Evolutionary conservation across 30 jellyfish, hydroid and myxozoan species (phyloP).

Genomic region (Cassiopea xamachana): DNA sequence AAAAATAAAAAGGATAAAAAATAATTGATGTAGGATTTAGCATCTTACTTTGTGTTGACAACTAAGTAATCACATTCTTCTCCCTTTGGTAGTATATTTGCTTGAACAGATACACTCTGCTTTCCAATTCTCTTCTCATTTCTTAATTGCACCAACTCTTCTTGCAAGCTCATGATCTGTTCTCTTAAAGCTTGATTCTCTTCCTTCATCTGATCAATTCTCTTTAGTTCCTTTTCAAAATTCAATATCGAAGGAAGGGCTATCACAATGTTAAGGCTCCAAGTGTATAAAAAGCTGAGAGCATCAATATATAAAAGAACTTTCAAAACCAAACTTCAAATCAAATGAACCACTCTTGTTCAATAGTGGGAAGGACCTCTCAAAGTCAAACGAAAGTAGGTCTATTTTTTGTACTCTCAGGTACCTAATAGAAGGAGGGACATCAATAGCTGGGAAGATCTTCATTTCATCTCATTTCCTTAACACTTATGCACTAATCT

Average conservation of each 20-base stretch:
- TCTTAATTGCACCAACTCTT: conserved; percentile 61
- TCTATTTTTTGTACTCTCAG: no score
- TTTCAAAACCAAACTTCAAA: not conserved
- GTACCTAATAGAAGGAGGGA: no score
- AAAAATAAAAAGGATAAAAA: not conserved
- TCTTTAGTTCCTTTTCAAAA: conserved; percentile 82
- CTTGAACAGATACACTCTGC: conserved; percentile 68
- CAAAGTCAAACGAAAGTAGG: no score
- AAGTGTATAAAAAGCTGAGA: not conserved
- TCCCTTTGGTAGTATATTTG: conserved; percentile 44
- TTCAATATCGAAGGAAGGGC: conserved; percentile 85
- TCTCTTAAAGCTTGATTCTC: conserved; percentile 56
- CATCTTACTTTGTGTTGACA: conserved; percentile 62
- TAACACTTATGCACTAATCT: no score
- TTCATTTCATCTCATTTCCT: no score
- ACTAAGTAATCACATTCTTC: conserved; percentile 73
- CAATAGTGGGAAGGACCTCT: no score
- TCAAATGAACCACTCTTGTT: no score
- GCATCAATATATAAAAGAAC: not conserved
- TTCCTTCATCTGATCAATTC: conserved; percentile 59
- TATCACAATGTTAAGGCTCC: conserved; percentile 21
- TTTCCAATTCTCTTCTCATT: conserved; percentile 53
- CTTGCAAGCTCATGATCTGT: conserved; percentile 66
- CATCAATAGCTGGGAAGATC: no score
- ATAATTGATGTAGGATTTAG: not conserved